These are phyloP conservation scores for Apodemus sylvaticus DNA, from an alignment of 2,113 vertebrate species.

Conservation along the genomic window DNA sequence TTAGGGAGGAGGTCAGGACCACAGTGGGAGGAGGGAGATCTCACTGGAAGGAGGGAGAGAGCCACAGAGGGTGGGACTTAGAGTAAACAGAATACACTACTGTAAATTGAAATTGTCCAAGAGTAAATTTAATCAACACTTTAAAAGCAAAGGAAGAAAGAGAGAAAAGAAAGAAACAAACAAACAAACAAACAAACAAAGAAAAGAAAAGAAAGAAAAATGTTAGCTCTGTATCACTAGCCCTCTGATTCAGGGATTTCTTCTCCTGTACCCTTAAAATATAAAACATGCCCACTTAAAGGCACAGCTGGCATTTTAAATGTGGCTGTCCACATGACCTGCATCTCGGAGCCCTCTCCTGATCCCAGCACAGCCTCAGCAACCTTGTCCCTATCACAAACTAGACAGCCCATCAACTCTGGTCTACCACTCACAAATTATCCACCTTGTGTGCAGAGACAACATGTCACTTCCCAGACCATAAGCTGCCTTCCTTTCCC, in stretches of 20 bases:
- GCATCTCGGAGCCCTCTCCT: slow-evolving; percentile 10
- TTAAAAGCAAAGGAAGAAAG: neutral
- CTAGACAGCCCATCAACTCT: neutral
- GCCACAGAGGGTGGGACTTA: neutral
- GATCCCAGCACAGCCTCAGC: neutral
- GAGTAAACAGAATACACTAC: neutral
- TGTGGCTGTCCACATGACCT: neutral
- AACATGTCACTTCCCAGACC: neutral
- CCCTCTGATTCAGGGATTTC: neutral
- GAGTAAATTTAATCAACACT: neutral
- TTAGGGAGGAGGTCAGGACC: neutral
- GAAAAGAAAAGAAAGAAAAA: neutral
- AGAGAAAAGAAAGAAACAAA: no score
- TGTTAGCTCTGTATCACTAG: slow-evolving; percentile 18
- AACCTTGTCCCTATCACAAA: neutral
- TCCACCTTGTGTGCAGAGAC: neutral
- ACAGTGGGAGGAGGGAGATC: neutral
- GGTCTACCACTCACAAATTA: neutral
- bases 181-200: neutral
- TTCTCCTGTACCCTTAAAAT: neutral
- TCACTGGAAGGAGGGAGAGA: neutral
- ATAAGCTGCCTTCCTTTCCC: neutral
- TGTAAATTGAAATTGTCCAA: neutral
- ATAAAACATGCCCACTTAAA: slow-evolving; percentile 36
- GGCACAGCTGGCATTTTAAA: neutral